Evolutionary conservation across 2,113 vertebrate genomes (phyloP).

Genomic region (Hyaena hyaena): DNA sequence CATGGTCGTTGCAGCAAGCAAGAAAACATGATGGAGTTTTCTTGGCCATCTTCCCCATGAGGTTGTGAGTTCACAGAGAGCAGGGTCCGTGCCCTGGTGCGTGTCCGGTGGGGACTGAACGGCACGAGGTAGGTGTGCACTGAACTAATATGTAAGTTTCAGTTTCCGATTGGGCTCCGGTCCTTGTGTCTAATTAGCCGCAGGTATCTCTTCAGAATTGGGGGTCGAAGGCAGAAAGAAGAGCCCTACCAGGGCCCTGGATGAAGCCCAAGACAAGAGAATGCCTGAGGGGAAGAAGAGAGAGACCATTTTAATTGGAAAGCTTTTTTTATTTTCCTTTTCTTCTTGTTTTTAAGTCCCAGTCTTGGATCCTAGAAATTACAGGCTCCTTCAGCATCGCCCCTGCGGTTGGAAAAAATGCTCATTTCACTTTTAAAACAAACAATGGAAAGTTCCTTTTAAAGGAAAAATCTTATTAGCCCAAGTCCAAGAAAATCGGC

Average conservation of each 20-base stretch:
- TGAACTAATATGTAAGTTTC: not conserved
- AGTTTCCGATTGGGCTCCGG: not conserved
- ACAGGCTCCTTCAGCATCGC: slow-evolving; percentile 80
- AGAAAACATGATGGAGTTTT: not conserved
- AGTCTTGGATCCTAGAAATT: slow-evolving; percentile 81
- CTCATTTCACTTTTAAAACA: slow-evolving; percentile 84
- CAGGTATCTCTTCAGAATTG: not conserved
- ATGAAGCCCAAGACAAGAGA: slow-evolving; percentile 50
- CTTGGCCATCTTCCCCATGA: not conserved
- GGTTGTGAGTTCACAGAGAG: fast-evolving
- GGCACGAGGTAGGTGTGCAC: not conserved
- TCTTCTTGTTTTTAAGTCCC: slow-evolving; percentile 72
- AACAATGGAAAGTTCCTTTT: slow-evolving; percentile 85
- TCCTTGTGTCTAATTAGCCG: not conserved
- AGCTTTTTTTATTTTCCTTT: slow-evolving; percentile 28
- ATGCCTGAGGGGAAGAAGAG: slow-evolving; percentile 53
- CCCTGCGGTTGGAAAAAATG: slow-evolving; percentile 83
- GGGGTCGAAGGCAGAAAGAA: not conserved
- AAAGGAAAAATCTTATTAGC: slow-evolving; percentile 80
- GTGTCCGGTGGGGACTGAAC: fast-evolving
- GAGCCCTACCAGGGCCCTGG: not conserved
- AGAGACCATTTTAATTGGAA: slow-evolving; percentile 73
- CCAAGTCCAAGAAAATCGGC: slow-evolving; percentile 68
- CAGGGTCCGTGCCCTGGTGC: not conserved
- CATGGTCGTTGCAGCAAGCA: not conserved